phyloP scores from a whole-genome alignment of 2,797 vertebrate genomes.

The Microctenopoma lineatum region DNA sequence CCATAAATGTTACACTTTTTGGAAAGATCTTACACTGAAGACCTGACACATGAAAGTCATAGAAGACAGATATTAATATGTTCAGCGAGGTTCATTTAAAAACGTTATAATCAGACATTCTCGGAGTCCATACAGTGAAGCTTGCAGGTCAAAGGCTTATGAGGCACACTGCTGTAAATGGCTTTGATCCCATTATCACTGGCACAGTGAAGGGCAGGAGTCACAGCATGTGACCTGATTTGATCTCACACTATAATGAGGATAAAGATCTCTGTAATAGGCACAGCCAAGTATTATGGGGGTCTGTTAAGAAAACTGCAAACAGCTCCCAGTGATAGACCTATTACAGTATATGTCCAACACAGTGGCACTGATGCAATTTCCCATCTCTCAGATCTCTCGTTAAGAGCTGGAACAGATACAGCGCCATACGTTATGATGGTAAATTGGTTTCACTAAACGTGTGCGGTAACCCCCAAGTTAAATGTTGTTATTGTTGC shows the following conservation, averaged over 20 bases:
- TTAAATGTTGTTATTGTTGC: conserved; percentile 5
- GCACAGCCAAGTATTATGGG: conserved; percentile 51
- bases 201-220: conserved; percentile 55
- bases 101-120: conserved; percentile 32
- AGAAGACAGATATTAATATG: conserved; percentile 27
- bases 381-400: conserved; percentile 35
- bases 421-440: conserved; percentile 21
- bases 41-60: conserved; percentile 14
- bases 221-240: conserved; percentile 71
- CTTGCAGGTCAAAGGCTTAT: conserved; percentile 47
- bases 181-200: conserved; percentile 65
- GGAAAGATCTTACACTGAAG: background rate
- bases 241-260: conserved; percentile 71
- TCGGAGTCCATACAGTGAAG: conserved; percentile 21
- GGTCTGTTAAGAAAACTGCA: conserved; percentile 49
- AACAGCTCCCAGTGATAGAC: conserved; percentile 57
- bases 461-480: background rate
- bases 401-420: conserved; percentile 41
- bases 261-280: conserved; percentile 68
- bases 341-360: conserved; percentile 55
- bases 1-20: conserved; percentile 2
- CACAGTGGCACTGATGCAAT: conserved; percentile 49
- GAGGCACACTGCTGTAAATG: conserved; percentile 44
- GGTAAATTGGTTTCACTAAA: conserved; percentile 43
- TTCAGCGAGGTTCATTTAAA: conserved; percentile 42